These are phyloP conservation scores for Forbesichthys papilliferus DNA, from an alignment of 2,113 vertebrate species.

Conservation along the genomic window DNA sequence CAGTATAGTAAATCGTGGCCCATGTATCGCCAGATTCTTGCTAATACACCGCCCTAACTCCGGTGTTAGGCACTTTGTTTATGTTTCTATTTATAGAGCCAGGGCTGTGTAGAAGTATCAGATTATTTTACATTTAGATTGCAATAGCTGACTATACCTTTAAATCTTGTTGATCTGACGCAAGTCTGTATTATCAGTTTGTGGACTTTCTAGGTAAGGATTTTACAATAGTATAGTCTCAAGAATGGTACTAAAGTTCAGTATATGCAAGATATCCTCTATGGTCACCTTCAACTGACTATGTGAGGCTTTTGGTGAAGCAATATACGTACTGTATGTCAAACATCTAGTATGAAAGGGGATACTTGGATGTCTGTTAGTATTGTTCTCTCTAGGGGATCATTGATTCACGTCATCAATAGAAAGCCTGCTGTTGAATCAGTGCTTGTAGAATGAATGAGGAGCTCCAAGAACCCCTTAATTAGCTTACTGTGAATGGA, in stretches of 20 bases:
- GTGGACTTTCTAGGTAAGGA: not conserved
- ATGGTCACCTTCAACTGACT: not conserved
- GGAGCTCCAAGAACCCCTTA: conserved; percentile 18
- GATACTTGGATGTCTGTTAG: conserved; percentile 33
- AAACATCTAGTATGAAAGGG: conserved; percentile 11
- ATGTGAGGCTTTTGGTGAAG: not conserved
- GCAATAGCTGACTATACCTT: too few relatives aligned
- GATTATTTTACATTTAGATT: too few relatives aligned
- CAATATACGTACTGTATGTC: not conserved
- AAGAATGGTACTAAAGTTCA: too few relatives aligned
- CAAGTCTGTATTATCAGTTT: too few relatives aligned
- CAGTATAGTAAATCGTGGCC: too few relatives aligned
- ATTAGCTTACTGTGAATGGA: conserved; percentile 39
- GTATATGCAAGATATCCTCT: not conserved
- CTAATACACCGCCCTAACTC: too few relatives aligned
- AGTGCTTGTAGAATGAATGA: conserved; percentile 26
- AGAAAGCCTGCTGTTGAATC: conserved; percentile 19
- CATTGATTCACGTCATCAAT: conserved; percentile 23
- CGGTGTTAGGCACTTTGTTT: too few relatives aligned
- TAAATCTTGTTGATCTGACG: too few relatives aligned
- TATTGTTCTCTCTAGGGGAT: conserved; percentile 18
- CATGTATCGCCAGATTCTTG: too few relatives aligned
- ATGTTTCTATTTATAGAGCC: too few relatives aligned
- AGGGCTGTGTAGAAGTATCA: too few relatives aligned
- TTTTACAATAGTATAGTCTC: too few relatives aligned